Evolutionary conservation across 2,113 vertebrate genomes (phyloP).

Genomic region (Crotalus horridus): DNA sequence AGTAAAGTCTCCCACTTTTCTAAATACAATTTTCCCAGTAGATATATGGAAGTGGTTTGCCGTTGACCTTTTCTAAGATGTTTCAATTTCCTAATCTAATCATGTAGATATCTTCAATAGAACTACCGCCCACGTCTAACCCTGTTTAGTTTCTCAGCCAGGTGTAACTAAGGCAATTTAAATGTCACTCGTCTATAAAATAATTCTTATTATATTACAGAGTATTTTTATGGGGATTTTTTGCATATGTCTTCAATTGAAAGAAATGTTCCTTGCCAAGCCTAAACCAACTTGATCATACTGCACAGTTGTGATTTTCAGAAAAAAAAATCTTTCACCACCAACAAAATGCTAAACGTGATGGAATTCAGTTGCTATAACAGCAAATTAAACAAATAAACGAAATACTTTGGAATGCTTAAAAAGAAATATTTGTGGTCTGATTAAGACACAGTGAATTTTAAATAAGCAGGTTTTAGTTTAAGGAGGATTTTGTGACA

Average conservation of each 20-base stretch:
- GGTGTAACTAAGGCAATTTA: background rate
- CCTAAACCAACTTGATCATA: conserved; percentile 68
- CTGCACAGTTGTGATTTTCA: conserved; percentile 41
- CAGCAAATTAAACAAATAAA: conserved; percentile 83
- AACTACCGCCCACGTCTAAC: background rate
- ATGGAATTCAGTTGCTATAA: conserved; percentile 79
- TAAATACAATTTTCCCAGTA: background rate
- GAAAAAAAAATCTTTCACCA: conserved; percentile 16
- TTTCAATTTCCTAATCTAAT: background rate
- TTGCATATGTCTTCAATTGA: conserved; percentile 78
- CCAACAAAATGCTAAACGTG: conserved; percentile 52
- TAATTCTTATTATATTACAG: conserved; percentile 57
- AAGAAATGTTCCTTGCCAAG: conserved; percentile 62
- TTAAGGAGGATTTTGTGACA: conserved; percentile 48
- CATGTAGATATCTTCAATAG: background rate
- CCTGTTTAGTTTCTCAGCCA: background rate
- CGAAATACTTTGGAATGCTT: conserved; percentile 79
- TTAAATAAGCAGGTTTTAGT: conserved; percentile 58
- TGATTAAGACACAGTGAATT: conserved; percentile 77
- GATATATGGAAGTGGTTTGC: background rate
- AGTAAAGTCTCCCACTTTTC: background rate
- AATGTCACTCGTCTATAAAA: conserved; percentile 56
- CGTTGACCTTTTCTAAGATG: background rate
- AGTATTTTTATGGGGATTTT: conserved; percentile 54
- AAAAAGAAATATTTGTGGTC: conserved; percentile 77